Evolutionary conservation across 2,113 vertebrate genomes (phyloP).

Genomic region (Podarcis muralis): DNA sequence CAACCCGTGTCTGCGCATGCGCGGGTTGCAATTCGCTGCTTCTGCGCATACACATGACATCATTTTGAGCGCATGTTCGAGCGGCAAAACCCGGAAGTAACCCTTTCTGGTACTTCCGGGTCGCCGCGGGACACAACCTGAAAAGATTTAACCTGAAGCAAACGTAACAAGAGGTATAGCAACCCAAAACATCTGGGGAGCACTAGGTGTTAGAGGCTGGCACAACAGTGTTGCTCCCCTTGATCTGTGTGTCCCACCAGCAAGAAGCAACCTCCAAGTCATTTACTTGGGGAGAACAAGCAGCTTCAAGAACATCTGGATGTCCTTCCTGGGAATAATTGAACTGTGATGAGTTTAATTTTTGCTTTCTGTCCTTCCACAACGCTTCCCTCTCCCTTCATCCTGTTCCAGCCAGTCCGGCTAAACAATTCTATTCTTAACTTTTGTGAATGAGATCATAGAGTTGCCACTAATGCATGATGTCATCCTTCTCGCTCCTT

Average conservation of each 20-base stretch:
- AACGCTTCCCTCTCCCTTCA: background rate
- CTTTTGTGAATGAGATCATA: background rate
- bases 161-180: too few relatives aligned
- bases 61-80: too few relatives aligned
- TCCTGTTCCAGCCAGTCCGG: background rate
- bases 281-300: background rate
- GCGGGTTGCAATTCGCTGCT: too few relatives aligned
- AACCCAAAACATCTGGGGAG: too few relatives aligned
- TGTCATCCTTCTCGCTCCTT: constrained; percentile 5
- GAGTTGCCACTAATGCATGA: background rate
- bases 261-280: background rate
- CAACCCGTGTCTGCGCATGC: too few relatives aligned
- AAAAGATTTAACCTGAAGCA: too few relatives aligned
- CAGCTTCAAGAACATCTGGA: constrained; percentile 4
- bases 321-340: background rate
- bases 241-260: background rate
- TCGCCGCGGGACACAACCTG: too few relatives aligned
- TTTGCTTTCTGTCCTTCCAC: background rate
- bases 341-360: background rate
- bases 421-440: background rate
- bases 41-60: too few relatives aligned
- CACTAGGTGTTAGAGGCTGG: too few relatives aligned
- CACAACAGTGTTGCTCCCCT: background rate
- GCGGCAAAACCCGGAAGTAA: too few relatives aligned
- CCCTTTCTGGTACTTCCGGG: too few relatives aligned